Evolutionary conservation across 2,113 vertebrate genomes (phyloP), one percentile per base, ranked within the genome.

Genomic region (Dipodomys stephensi): DNA sequence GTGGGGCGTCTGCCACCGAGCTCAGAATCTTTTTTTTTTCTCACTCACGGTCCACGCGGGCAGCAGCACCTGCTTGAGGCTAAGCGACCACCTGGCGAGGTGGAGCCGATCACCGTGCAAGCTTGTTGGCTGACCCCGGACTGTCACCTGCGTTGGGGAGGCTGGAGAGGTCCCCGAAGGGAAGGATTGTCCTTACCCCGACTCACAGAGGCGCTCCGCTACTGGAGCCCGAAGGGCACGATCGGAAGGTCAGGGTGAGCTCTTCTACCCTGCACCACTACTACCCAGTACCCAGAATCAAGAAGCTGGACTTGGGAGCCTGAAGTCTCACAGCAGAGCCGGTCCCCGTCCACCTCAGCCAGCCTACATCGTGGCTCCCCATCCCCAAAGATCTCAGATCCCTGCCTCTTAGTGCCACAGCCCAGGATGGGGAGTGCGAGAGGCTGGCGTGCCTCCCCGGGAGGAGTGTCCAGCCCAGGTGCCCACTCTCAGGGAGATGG

Each of bases 1-100:
- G 68, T 69, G 94, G 73, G 85, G 46, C 72, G 68, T 74, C 76
- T 87, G 84, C 87, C 87, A 71, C 80, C 83, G 60, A 57, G 78
- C 83, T 62, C 79, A n/a, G 64, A 80, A 90, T 74, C 90, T 79
- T 1, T 77, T 68, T 95, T 79, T 1, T 77, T 68, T 95, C 88
- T 87, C 90, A 28, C 69, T 53, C 82, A 64, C 76, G 69, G 90
- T 92, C 94, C 93, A 80, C 82, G 62, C 65, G 74, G 83, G 53
- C 94, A 79, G 69, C 71, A 60, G 82, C 92, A 79, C 80, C 87
- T 88, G 92, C 85, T 64, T 35, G 53, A 49, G 53, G 84, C 81
- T 23, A 65, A 93, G 87, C 80, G 12, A 74, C 76, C 79, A 93
- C 93, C 90, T 90, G 92, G 90, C 1, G 60, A 93, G 71, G 88